Percentiles rank a stretch among this genome's conserved stretches.
These are phyloP conservation scores for Ranitomeya variabilis DNA, from an alignment of 2,113 vertebrate genomes.

Conservation along the genomic window DNA sequence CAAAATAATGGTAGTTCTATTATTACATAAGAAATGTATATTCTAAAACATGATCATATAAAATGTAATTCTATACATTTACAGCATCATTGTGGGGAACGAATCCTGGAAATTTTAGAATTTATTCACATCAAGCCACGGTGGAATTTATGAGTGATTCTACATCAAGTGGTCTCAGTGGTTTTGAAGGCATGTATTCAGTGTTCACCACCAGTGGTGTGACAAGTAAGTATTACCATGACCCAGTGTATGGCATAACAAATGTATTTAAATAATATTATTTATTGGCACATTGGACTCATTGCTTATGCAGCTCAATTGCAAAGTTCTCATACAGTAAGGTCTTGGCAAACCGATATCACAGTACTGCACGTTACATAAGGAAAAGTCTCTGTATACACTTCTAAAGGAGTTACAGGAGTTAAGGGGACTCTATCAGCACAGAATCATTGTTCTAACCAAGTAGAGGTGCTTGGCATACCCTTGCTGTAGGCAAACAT, in stretches of 20 bases:
- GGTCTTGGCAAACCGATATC: too few relatives aligned
- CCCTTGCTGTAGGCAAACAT: too few relatives aligned
- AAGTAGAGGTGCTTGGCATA: too few relatives aligned
- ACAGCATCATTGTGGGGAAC: conserved; percentile 80
- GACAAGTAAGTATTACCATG: conserved; percentile 72
- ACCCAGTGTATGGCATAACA: neutral
- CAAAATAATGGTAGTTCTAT: neutral
- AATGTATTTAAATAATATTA: neutral
- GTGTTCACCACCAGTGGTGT: conserved; percentile 70
- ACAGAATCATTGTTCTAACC: too few relatives aligned
- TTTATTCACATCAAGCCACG: conserved; percentile 83
- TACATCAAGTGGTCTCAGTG: conserved; percentile 66
- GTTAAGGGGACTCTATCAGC: too few relatives aligned
- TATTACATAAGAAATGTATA: neutral
- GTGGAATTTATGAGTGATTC: conserved; percentile 75
- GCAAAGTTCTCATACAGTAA: too few relatives aligned
- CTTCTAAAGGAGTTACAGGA: too few relatives aligned
- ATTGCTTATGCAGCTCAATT: too few relatives aligned
- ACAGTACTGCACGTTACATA: too few relatives aligned
- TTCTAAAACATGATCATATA: neutral
- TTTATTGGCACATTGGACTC: too few relatives aligned
- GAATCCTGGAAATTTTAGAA: conserved; percentile 71
- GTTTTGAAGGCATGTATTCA: conserved; percentile 80
- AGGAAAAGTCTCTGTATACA: too few relatives aligned
- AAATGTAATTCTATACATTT: conserved; percentile 44